Conservation (phyloP, 2,113 vertebrate species). For the Phoxinus phoxinus region DNA sequence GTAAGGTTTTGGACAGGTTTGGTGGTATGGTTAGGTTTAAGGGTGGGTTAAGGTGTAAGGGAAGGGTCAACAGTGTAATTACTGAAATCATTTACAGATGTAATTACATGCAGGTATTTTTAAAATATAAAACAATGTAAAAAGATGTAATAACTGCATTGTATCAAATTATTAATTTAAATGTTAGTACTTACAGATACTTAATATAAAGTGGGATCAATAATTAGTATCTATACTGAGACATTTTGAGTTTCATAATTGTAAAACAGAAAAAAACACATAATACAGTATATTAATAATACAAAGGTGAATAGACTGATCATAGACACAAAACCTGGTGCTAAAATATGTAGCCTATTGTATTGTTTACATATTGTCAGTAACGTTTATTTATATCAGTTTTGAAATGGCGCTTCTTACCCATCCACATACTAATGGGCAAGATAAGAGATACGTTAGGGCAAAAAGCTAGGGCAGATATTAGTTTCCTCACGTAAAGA, state of each 20-base stretch:
- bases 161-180: no score
- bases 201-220: no score
- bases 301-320: not conserved
- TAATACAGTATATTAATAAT: not conserved
- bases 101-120: no score
- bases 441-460: not conserved
- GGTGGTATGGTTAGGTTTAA: no score
- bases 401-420: not conserved
- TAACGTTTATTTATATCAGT: not conserved
- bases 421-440: not conserved
- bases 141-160: no score
- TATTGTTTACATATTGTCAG: conserved; percentile 34
- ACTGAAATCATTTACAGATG: no score
- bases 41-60: no score
- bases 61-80: no score
- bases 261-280: not conserved
- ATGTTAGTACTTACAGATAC: no score
- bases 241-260: not conserved
- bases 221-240: not conserved
- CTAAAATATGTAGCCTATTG: not conserved
- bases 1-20: no score
- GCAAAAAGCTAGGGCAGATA: conserved; percentile 9
- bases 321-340: not conserved
- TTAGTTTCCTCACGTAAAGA: conserved; percentile 31
- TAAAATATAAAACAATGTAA: no score